Conservation (phyloP, 1,140 invertebrate species). For the Tetraneura akinire region DNA sequence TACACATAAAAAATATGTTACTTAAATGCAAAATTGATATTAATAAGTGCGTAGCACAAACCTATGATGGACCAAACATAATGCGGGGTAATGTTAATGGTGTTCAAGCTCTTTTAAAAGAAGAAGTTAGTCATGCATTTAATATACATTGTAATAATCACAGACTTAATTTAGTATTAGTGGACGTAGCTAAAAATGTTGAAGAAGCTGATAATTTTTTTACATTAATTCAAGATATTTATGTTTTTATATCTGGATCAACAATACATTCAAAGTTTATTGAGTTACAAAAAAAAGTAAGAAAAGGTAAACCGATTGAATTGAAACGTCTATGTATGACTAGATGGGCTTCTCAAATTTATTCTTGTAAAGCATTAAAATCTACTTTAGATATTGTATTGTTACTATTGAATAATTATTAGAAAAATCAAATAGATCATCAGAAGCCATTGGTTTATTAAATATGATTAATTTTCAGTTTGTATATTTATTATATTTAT, state of each 20-base stretch:
- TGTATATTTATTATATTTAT: neutral
- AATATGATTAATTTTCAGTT: neutral
- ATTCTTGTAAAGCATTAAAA: neutral
- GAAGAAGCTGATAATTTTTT: conserved; percentile 2
- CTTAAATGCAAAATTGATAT: conserved; percentile 32
- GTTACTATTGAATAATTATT: neutral
- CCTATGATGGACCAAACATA: conserved; percentile 20
- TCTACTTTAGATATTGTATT: neutral
- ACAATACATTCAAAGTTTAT: conserved; percentile 17
- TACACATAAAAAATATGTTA: conserved; percentile 4
- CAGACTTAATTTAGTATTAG: conserved; percentile 16
- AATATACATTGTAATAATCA: conserved; percentile 21
- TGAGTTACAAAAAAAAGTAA: conserved; percentile 37
- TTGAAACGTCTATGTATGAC: neutral
- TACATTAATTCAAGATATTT: conserved; percentile 15
- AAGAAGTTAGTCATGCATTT: conserved; percentile 6
- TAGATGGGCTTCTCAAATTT: neutral
- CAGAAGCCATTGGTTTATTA: neutral
- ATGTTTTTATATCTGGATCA: conserved; percentile 34
- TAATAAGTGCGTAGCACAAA: conserved; percentile 28
- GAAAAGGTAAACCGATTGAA: neutral
- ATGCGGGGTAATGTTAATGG: conserved; percentile 23
- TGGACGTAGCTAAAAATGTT: conserved; percentile 36
- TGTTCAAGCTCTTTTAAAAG: conserved; percentile 22
- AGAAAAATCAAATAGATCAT: no score